Evolutionary conservation across 2,797 vertebrate species (phyloP).

Genomic region (Macropus fuliginosus): DNA sequence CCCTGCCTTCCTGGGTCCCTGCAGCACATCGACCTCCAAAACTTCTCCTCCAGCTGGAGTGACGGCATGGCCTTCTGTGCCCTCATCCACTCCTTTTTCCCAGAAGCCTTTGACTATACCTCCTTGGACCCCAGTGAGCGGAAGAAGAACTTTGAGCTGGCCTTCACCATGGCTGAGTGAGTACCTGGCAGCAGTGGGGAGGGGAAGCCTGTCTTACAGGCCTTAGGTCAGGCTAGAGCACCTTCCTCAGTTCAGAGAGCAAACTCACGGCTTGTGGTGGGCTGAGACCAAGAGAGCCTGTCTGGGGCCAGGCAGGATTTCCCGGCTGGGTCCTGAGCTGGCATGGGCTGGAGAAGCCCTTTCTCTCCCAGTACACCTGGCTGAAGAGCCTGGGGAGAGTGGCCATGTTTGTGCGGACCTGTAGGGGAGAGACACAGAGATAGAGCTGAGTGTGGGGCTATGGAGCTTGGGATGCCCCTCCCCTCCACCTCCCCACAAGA

Average conservation of each 20-base stretch:
- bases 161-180: constrained; percentile 95
- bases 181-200: constrained; percentile 66
- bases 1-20: background rate
- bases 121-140: constrained; percentile 88
- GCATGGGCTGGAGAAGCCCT: background rate
- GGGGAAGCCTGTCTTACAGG: background rate
- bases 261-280: no score
- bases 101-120: constrained; percentile 94
- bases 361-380: background rate
- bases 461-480: no score
- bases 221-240: no score
- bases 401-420: background rate
- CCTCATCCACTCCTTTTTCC: constrained; percentile 97
- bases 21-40: constrained; percentile 96
- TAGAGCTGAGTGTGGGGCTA: no score
- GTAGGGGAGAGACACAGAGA: background rate
- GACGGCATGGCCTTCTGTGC: constrained; percentile 98
- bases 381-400: background rate
- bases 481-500: no score
- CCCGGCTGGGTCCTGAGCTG: constrained; percentile 34
- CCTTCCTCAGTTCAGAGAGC: no score
- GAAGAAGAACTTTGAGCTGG: constrained; percentile 93
- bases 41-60: constrained; percentile 97
- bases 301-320: background rate
- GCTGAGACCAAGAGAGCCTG: no score